These are phyloP conservation scores for Orthosia gothica DNA, from an alignment of 2,888 invertebrate species.

Conservation along the genomic window DNA sequence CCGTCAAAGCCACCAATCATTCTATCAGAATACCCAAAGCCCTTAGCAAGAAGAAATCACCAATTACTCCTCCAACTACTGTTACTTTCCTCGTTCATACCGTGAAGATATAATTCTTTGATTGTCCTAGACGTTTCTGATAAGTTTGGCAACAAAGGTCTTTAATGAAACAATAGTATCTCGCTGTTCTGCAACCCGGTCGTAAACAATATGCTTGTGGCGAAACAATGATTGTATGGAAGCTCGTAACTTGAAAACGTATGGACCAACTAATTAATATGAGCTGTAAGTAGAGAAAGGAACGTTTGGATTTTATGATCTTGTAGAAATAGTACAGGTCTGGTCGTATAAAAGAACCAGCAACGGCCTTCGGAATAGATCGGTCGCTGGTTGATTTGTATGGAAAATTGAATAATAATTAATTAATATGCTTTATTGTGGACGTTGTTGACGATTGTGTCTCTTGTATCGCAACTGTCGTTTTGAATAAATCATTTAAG, in stretches of 20 bases:
- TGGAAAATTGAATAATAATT: no score
- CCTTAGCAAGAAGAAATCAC: background rate
- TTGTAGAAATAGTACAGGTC: background rate
- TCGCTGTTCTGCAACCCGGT: conserved; percentile 41
- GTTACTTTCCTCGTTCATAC: conserved; percentile 35
- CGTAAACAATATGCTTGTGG: conserved; percentile 49
- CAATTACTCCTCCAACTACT: conserved; percentile 40
- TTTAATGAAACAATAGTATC: conserved; percentile 63
- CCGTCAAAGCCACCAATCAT: no score
- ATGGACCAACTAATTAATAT: conserved; percentile 22
- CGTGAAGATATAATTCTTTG: conserved; percentile 49
- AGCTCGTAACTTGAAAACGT: conserved; percentile 31
- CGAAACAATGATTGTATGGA: conserved; percentile 43
- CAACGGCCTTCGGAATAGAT: conserved; percentile 9
- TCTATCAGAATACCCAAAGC: no score
- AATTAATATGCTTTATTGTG: background rate
- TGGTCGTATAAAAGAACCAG: background rate
- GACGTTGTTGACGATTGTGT: background rate
- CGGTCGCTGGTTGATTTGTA: background rate
- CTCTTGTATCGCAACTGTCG: background rate
- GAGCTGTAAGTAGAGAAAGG: conserved; percentile 31
- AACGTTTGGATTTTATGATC: conserved; percentile 7
- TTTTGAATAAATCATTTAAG: no score
- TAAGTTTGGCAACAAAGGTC: conserved; percentile 57
- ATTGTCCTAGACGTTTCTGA: conserved; percentile 37